A percentile compares a stretch with the other conserved stretches of the same genome.
These are phyloP conservation scores for Petrophora chlorosata DNA, from an alignment of 2,888 invertebrate species.

Conservation along the genomic window DNA sequence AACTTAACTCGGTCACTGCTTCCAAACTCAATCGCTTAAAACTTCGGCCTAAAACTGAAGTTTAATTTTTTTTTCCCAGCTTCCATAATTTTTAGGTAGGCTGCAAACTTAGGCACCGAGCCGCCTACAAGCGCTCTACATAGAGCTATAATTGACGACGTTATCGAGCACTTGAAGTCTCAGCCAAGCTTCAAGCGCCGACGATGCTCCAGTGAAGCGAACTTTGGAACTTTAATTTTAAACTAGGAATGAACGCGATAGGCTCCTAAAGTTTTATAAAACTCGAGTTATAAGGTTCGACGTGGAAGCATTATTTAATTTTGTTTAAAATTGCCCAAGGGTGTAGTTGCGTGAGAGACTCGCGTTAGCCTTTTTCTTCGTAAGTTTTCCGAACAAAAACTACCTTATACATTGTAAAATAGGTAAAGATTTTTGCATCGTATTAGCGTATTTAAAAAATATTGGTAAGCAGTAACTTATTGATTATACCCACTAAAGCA, in stretches of 20 bases:
- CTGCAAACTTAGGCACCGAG: constrained; percentile 11
- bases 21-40: not conserved
- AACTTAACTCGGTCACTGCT: not conserved
- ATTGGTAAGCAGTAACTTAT: too few relatives aligned
- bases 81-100: constrained; percentile 1
- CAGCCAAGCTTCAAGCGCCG: constrained; percentile 48
- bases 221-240: constrained; percentile 72
- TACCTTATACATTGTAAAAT: not conserved
- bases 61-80: not conserved
- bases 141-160: constrained; percentile 73
- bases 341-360: constrained; percentile 7
- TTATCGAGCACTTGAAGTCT: constrained; percentile 65
- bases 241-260: constrained; percentile 62
- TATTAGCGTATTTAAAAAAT: not conserved
- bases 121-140: constrained; percentile 10
- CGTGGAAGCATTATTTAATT: constrained; percentile 36
- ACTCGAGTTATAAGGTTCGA: constrained; percentile 43
- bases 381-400: not conserved
- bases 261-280: constrained; percentile 64
- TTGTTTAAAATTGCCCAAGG: constrained; percentile 22
- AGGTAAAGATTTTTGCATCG: too few relatives aligned
- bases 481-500: too few relatives aligned
- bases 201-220: constrained; percentile 37
- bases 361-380: constrained; percentile 6
- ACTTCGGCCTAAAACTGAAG: not conserved